These are phyloP conservation scores for Microcaecilia unicolor DNA, from an alignment of 2,797 vertebrate genomes.

Conservation along the genomic window DNA sequence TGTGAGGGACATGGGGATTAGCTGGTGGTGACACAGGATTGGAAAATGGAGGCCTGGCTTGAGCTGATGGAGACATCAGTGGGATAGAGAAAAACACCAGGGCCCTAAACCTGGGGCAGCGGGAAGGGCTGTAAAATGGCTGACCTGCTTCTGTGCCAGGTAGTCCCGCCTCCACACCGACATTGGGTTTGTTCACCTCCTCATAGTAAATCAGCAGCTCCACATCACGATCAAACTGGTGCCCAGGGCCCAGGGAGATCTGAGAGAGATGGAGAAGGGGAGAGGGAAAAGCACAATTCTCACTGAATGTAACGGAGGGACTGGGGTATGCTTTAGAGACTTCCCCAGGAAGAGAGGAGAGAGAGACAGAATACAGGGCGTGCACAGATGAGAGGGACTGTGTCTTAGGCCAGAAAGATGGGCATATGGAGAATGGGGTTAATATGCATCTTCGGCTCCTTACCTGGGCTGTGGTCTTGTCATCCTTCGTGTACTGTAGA, in stretches of 20 bases:
- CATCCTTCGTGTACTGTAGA: slow-evolving; percentile 44
- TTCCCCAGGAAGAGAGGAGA: no score
- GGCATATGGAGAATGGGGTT: background rate
- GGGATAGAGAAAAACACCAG: no score
- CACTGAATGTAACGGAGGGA: background rate
- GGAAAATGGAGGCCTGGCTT: no score
- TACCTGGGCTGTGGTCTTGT: slow-evolving; percentile 59
- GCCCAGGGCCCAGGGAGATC: slow-evolving; percentile 60
- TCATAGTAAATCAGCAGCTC: slow-evolving; percentile 68
- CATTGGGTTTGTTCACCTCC: slow-evolving; percentile 57
- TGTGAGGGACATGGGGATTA: no score
- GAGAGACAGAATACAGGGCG: no score
- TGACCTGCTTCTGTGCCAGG: slow-evolving; percentile 45
- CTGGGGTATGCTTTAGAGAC: background rate
- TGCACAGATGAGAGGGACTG: background rate
- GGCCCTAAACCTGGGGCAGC: no score
- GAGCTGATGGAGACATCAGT: no score
- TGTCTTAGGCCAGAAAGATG: no score
- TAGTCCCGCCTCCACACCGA: slow-evolving; percentile 57
- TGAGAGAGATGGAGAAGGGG: slow-evolving; percentile 9
- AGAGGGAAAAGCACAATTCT: background rate
- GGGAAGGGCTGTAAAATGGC: background rate
- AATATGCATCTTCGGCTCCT: background rate
- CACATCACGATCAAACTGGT: slow-evolving; percentile 69
- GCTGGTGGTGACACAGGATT: no score